Evolutionary conservation across 92 coral and sea anemone genomes (phyloP).

Genomic region (Epizoanthus stellaris): DNA sequence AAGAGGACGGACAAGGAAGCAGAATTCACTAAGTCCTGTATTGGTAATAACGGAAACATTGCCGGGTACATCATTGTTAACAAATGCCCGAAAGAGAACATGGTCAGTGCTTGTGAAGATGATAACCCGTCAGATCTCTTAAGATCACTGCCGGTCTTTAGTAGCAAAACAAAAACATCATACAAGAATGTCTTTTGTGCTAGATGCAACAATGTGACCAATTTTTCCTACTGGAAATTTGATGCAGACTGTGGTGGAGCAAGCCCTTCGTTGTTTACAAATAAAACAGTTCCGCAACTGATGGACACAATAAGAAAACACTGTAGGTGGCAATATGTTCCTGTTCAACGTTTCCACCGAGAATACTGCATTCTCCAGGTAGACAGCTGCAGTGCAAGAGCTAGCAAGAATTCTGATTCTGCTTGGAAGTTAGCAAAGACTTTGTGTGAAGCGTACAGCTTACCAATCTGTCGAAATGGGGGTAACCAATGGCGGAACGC

Average conservation of each 20-base stretch:
- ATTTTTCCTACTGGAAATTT: constrained; percentile 6
- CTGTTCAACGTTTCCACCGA: not conserved
- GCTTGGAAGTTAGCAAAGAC: not conserved
- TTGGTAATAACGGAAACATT: not conserved
- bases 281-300: not conserved
- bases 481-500: not conserved
- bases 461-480: not conserved
- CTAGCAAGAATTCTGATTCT: not conserved
- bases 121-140: not conserved
- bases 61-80: not conserved
- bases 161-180: not conserved
- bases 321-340: not conserved
- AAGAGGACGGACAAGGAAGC: not conserved
- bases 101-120: not conserved
- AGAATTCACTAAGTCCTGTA: not conserved
- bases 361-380: constrained; percentile 2
- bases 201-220: constrained; percentile 6
- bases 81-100: constrained; percentile 5
- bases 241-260: not conserved
- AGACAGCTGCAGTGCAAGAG: not conserved
- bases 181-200: constrained; percentile 20
- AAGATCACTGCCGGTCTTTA: not conserved
- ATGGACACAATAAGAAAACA: not conserved
- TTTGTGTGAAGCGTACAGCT: constrained; percentile 16
- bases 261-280: not conserved